Evolutionary conservation across 2,797 vertebrate species (phyloP).

Genomic region (Myiotriccus ornatus): DNA sequence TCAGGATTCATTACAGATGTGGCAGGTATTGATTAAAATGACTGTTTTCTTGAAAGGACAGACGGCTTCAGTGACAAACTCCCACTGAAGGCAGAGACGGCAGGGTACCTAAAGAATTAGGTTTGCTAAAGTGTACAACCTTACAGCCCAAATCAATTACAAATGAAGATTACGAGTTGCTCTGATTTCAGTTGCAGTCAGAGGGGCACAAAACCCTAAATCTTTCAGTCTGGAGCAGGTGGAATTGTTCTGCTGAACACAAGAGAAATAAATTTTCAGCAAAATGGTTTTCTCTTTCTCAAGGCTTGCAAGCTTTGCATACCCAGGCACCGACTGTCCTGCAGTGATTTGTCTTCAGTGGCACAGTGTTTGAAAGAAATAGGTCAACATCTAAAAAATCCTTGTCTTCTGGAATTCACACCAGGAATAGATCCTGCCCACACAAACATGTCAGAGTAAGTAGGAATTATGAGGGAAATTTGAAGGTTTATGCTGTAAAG

Average conservation of each 20-base stretch:
- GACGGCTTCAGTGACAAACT: neutral
- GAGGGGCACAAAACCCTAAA: neutral
- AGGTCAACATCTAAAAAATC: neutral
- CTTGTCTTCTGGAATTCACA: slow-evolving; percentile 2
- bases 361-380: neutral
- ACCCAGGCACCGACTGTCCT: neutral
- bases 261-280: slow-evolving; percentile 18
- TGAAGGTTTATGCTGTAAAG: neutral
- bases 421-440: neutral
- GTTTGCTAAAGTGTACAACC: neutral
- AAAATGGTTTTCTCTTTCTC: neutral
- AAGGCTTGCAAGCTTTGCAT: neutral
- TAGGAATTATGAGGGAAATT: neutral
- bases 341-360: neutral
- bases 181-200: neutral
- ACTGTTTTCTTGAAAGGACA: neutral
- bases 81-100: neutral
- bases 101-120: neutral
- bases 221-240: neutral
- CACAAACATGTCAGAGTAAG: neutral
- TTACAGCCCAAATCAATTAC: neutral
- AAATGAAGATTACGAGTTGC: neutral
- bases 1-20: neutral
- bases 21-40: neutral
- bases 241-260: neutral